Evolutionary conservation across 2,888 invertebrate species (phyloP).

Genomic region (Terebella lapidaria): DNA sequence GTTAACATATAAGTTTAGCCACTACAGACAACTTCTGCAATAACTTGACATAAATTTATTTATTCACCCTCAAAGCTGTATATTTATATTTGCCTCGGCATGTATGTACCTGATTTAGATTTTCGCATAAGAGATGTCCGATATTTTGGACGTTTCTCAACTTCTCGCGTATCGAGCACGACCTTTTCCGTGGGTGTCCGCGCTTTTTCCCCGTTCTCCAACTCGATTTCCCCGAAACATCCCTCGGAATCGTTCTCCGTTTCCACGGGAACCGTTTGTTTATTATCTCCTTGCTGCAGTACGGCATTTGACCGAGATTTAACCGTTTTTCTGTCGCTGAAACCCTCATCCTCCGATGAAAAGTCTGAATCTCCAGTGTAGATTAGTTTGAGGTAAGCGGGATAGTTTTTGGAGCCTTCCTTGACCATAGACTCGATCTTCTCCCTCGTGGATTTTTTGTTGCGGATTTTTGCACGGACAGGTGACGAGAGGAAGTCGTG

Average conservation of each 20-base stretch:
- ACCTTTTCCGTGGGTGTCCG: background rate
- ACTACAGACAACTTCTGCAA: no score
- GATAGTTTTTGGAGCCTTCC: conserved; percentile 23
- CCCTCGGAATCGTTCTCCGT: no score
- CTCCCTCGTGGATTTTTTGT: conserved; percentile 16
- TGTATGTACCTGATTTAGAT: background rate
- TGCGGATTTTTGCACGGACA: no score
- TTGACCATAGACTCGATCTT: conserved; percentile 19
- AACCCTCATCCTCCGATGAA: conserved; percentile 18
- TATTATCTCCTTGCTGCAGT: background rate
- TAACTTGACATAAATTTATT: no score
- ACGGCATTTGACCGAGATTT: background rate
- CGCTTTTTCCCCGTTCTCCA: background rate
- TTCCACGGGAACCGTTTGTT: background rate
- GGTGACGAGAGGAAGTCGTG: no score
- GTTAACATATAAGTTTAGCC: no score
- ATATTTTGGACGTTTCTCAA: background rate
- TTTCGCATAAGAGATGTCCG: background rate
- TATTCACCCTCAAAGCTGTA: no score
- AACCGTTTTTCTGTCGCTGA: background rate
- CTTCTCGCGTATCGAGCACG: no score
- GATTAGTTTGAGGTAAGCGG: conserved; percentile 25
- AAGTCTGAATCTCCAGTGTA: conserved; percentile 27
- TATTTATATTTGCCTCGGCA: no score
- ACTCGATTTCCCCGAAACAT: background rate